Conservation (phyloP, 2,797 vertebrate species). For the Tenualosa thibaudeaui region DNA sequence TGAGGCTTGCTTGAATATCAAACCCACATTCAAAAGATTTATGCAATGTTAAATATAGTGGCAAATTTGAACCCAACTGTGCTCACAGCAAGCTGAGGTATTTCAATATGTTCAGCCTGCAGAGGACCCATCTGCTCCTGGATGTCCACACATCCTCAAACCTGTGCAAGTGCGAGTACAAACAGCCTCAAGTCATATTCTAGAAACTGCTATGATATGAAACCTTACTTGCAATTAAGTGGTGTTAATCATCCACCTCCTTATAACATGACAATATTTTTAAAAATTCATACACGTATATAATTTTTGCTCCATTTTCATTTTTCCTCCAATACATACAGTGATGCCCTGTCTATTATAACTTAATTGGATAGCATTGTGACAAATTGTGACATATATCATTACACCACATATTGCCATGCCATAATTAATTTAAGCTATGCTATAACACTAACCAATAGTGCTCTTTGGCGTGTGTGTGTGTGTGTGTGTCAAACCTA, state of each 20-base stretch:
- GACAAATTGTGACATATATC: constrained; percentile 9
- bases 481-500: constrained; percentile 24
- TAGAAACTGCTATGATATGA: not conserved
- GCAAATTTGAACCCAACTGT: not conserved
- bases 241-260: not conserved
- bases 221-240: not conserved
- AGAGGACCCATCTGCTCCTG: not conserved
- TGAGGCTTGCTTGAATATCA: constrained; percentile 3
- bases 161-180: not conserved
- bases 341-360: not conserved
- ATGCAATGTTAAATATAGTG: constrained; percentile 4
- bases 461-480: constrained; percentile 27
- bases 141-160: not conserved
- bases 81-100: not conserved
- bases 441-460: not conserved
- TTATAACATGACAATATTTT: not conserved
- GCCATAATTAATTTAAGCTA: not conserved
- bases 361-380: not conserved
- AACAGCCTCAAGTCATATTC: not conserved
- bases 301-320: not conserved
- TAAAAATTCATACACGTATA: not conserved
- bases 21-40: not conserved
- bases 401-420: not conserved
- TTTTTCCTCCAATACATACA: not conserved
- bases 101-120: not conserved